Conservation (phyloP, 2,888 invertebrate genomes). For the Drosophila lacicola region DNA sequence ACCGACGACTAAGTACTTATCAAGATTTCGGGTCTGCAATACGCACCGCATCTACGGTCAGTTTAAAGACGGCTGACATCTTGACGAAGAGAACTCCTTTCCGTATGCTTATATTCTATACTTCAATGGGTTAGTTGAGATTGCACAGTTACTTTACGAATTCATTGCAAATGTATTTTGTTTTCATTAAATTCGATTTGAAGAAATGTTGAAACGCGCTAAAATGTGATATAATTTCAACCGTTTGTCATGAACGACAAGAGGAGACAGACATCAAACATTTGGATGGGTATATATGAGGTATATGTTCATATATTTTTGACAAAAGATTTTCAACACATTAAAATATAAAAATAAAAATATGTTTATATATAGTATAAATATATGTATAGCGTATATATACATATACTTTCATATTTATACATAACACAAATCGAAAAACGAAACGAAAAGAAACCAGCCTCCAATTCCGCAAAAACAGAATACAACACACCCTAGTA, state of each 20-base stretch:
- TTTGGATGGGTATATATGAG: conserved; percentile 28
- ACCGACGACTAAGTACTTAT: neutral
- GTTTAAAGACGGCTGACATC: conserved; percentile 60
- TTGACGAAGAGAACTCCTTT: conserved; percentile 7
- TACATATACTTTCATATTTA: conserved; percentile 1
- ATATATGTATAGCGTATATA: neutral
- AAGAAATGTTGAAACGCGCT: conserved; percentile 3
- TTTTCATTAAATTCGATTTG: neutral
- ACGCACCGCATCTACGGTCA: conserved; percentile 53
- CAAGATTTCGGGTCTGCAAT: neutral
- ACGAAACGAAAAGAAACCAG: conserved; percentile 9
- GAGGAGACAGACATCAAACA: conserved; percentile 54
- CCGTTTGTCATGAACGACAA: conserved; percentile 61
- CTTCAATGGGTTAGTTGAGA: conserved; percentile 1
- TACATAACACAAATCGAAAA: conserved; percentile 12
- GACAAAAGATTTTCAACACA: conserved; percentile 43
- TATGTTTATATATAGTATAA: conserved; percentile 24
- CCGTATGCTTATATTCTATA: neutral
- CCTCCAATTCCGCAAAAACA: conserved; percentile 12
- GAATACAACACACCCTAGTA: neutral
- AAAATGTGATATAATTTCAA: conserved; percentile 30
- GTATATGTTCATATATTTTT: conserved; percentile 36
- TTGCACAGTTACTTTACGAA: conserved; percentile 11
- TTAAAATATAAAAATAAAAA: conserved; percentile 45
- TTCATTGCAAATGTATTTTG: neutral